Evolutionary conservation across 2,797 vertebrate genomes (phyloP).

Genomic region (Taeniopygia guttata): DNA sequence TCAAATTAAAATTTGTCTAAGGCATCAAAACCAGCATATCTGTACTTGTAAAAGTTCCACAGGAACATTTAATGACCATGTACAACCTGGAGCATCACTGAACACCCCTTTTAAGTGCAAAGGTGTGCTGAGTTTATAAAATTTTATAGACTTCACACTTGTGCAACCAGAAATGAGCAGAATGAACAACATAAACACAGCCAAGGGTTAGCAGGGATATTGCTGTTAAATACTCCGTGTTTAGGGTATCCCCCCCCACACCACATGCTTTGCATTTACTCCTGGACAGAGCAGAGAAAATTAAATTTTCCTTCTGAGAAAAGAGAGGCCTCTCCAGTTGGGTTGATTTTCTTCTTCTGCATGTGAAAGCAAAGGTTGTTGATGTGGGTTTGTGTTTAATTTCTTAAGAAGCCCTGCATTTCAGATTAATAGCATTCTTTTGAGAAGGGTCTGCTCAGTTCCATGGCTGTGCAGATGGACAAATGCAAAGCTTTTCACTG

Average conservation of each 20-base stretch:
- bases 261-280: slow-evolving; percentile 21
- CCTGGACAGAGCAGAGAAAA: not conserved
- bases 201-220: not conserved
- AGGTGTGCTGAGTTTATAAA: slow-evolving; percentile 8
- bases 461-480: not conserved
- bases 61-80: not conserved
- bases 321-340: not conserved
- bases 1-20: not conserved
- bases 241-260: not conserved
- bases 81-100: not conserved
- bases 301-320: not conserved
- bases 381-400: not conserved
- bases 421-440: not conserved
- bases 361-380: not conserved
- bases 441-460: not conserved
- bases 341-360: not conserved
- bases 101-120: not conserved
- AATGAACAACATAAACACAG: not conserved
- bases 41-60: not conserved
- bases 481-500: not conserved
- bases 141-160: not conserved
- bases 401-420: not conserved
- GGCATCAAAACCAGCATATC: not conserved
- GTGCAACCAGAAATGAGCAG: not conserved
- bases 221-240: not conserved